Evolutionary conservation across 2,113 vertebrate genomes (phyloP), one percentile per base, ranked within the genome.

Genomic region (Myocastor coypus): DNA sequence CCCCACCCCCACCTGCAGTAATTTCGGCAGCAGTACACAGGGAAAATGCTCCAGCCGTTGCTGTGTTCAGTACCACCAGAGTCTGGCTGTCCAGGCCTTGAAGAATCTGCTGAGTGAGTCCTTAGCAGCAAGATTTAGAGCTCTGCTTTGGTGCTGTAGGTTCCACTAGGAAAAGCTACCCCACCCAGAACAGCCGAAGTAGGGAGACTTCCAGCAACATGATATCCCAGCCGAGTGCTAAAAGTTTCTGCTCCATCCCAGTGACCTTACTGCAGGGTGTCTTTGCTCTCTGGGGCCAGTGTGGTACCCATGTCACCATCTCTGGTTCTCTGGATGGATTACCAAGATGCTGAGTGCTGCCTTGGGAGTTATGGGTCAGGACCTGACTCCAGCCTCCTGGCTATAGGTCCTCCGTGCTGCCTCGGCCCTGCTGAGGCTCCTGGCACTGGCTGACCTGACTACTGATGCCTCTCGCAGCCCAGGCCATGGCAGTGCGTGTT

Each of bases 401-500:
- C 61, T 19, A 85, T 24, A 5, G 46, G 4, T 83, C 5, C 40
- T 40, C 75, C 12, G 8, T 32, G 32, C 46, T 26, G 52, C n/a
- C 17, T 20, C 12, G 6, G 40, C 55, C 20, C 46, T 26, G 73
- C 87, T 5, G 19, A 46, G 28, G 26, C 34, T 42, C 46, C 55
- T 0, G 2, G 64, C 32, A 24, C 12, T 57, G 24, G 7, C 4
- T 14, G 12, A 40, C 20, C 78, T 50, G 12, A 17, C 16, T 1
- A 0, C n/a, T 1, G 0, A 14, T 52, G 40, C 26, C 3, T 34
- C 37, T 81, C 0, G 6, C 3, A 34, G 68, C 81, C 81, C 24
- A 7, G 40, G 14, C 59, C 32, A 42, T 46, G 12, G 52, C 59
- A 64, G 55, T 22, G 30, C 20, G 40, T 28, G n/a, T 8, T 20